Base-by-base conservation (phyloP, 2,113 vertebrate species). In the Pachycephala philippinensis region DNA sequence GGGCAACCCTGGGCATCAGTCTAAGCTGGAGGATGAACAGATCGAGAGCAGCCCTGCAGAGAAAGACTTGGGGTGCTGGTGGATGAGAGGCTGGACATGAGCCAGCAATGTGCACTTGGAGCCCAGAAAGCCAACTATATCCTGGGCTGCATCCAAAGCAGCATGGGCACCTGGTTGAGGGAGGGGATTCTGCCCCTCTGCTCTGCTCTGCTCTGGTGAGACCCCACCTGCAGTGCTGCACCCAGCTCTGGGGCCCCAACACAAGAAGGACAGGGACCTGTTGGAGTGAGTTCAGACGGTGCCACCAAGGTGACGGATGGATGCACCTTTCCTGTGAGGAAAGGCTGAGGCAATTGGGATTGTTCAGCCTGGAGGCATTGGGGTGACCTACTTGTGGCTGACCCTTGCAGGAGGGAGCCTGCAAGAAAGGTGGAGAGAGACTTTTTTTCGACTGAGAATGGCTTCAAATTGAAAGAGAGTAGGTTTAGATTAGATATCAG, bases 41-140 rank as follows among this genome's bases (percentile, higher is more conserved):
- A n/a, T 18, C 0, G 0, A 50, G 65, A 70, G 15, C 19, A n/a
- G n/a, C 12, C 35, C 35, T 15, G 24, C 7, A 15, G 9, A 59
- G 35, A 40, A 39, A 16, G 30, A n/a, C 17, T 13, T 39, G 19
- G 19, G 45, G 30, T 50, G 22, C 24, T 59, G 35, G 35, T 59
- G 53, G 9, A 6, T 49, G 23, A 82, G 35, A 49, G 44, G 35
- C 53, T 40, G 53, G 35, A n/a, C 42, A 33, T 2, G 7, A 69
- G 14, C 19, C 35, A 40, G 53, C 10, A 18, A 42, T 6, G 30
- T 7, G 24, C 15, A 9, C 23, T 18, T 33, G 37, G 5, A 42
- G 44, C 44, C 44, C 65, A 69, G 35, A 49, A 68, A 69, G 23
- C 18, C 28, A 49, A 10, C 54, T n/a, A 2, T 23, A 17, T 28